Base-by-base conservation (phyloP, 2,113 vertebrate genomes). In the Pseudorhombus dupliciocellatus region DNA sequence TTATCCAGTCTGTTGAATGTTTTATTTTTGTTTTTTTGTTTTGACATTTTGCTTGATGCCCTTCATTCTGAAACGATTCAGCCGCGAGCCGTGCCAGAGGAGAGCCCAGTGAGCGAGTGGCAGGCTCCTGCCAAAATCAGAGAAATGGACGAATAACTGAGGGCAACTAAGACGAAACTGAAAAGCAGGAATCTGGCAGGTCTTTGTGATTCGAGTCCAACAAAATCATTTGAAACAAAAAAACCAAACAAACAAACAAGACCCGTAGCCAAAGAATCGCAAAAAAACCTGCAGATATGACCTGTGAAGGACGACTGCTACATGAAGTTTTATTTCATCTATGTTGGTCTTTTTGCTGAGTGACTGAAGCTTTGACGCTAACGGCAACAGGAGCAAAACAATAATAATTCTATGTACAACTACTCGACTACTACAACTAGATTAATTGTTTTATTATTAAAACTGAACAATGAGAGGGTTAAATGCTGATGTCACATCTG, bases 81-180 rank as follows among this genome's bases (percentile, higher is more conserved):
- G 12, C 20, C 67, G 46, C 20, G 46, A 50, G 46, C 46, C 21
- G 20, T 50, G 46, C 20, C 46, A 50, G 76, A 77, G 22, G 44
- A 69, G 51, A 72, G 44, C 46, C 18, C 54, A 72, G 48, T 14
- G 66, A 75, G 68, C 12, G 46, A 61, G 70, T 61, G 56, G 5
- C 66, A 75, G 73, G 70, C 59, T 40, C 15, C 73, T 70, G 79
- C 72, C 81, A 84, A 82, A 83, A 64, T 42, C 30, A 61, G 59
- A 42, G 16, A n/a, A 50, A 50, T 50, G 20, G 20, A 9, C 20
- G 46, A 50, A 15, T 44, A 44, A 18, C 40, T n/a, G 46, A 50
- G 20, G 46, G 20, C 20, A 8, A 50, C 48, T 56, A 57, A 73
- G 25, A 40, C 62, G 53, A 51, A 53, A 26, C 7, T 30, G 66